Conservation (phyloP, 2,888 invertebrate genomes). For the Heliconius ethilla region DNA sequence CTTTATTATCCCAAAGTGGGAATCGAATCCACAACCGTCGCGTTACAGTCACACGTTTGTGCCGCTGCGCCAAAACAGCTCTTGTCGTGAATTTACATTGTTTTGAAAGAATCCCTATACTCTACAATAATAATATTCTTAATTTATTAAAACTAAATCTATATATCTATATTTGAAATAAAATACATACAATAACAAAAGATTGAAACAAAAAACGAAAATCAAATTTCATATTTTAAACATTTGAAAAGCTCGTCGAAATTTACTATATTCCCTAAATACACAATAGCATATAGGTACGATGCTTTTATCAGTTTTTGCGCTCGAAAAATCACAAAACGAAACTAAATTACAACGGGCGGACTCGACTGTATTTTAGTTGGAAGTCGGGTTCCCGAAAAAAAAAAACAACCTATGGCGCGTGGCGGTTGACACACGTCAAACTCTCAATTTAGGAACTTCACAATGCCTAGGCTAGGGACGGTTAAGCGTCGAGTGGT, state of each 20-base stretch:
- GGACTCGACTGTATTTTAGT: constrained; percentile 36
- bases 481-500: constrained; percentile 40
- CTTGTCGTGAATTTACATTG: neutral
- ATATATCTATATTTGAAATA: neutral
- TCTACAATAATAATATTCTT: neutral
- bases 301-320: constrained; percentile 24
- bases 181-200: neutral
- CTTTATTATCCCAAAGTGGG: too few species aligned
- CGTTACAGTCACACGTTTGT: too few species aligned
- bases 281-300: constrained; percentile 13
- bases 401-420: constrained; percentile 47
- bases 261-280: constrained; percentile 13
- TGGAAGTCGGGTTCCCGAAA: constrained; percentile 48
- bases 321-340: constrained; percentile 33
- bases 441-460: constrained; percentile 53
- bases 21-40: too few species aligned
- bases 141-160: neutral
- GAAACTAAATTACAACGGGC: constrained; percentile 35
- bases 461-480: constrained; percentile 33
- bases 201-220: neutral
- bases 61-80: accelerated
- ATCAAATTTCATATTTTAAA: constrained; percentile 2
- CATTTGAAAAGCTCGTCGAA: constrained; percentile 1
- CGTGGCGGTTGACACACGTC: constrained; percentile 59
- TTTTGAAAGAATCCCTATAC: neutral